These are phyloP conservation scores for Philhelius pedissequus DNA, from an alignment of 2,888 invertebrate genomes.

Conservation along the genomic window DNA sequence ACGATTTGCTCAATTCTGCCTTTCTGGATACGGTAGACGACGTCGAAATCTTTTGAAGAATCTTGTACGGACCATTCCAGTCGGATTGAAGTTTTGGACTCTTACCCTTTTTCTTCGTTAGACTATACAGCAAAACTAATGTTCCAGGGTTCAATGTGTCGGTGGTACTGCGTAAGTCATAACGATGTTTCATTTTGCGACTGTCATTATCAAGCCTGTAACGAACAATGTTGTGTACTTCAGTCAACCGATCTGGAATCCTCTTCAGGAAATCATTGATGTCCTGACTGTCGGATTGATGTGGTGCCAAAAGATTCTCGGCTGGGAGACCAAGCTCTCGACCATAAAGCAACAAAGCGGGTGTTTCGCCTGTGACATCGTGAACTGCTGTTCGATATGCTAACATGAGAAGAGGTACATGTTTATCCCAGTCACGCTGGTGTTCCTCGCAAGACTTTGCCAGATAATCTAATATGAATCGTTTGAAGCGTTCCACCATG, in stretches of 20 bases:
- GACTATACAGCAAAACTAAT: slow-evolving; percentile 1
- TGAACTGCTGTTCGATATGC: too few species aligned
- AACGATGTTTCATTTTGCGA: too few species aligned
- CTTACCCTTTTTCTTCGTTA: background rate
- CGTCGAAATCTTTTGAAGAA: background rate
- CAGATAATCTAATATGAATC: slow-evolving; percentile 69
- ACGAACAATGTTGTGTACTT: too few species aligned
- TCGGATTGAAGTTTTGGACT: too few species aligned
- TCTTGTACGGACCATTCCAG: slow-evolving; percentile 1
- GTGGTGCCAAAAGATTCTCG: slow-evolving; percentile 69
- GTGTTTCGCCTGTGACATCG: slow-evolving; percentile 51
- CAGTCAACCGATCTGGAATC: background rate
- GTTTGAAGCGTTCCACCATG: slow-evolving; percentile 71
- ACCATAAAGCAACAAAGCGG: slow-evolving; percentile 60
- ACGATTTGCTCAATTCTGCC: background rate
- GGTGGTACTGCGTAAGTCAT: too few species aligned
- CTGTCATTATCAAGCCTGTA: too few species aligned
- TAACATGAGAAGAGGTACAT: too few species aligned
- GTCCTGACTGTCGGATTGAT: background rate
- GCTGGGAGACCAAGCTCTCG: slow-evolving; percentile 60
- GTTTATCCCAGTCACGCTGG: too few species aligned
- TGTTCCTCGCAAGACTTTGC: slow-evolving; percentile 49
- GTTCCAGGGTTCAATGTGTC: background rate
- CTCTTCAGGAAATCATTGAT: slow-evolving; percentile 1
- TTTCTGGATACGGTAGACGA: background rate